Base-by-base conservation (phyloP, 2,113 vertebrate genomes). In the Grammomys surdaster region DNA sequence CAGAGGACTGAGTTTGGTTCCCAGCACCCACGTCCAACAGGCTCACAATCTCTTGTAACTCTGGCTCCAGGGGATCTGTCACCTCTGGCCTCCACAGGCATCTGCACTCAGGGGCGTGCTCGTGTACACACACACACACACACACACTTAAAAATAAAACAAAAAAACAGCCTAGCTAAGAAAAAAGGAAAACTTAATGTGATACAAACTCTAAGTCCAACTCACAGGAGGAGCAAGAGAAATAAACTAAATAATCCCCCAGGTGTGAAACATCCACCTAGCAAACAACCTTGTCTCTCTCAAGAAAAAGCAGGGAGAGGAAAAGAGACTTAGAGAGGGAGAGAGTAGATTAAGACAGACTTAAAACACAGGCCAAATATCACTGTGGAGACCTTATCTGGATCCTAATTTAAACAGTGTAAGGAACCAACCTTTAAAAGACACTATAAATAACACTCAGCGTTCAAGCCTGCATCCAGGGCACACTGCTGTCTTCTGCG, bases 361-460 rank as follows among this genome's bases (percentile, higher is more conserved):
- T 81, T 85, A 65, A 80, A 91, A 63, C 60, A 72, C n/a, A 93
- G 48, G 40, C 84, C 7, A 20, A 87, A 14, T 82, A 40, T 93
- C 70, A 56, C 13, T 12, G 0, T 67, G 16, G 54, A 65, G 88
- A 92, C 54, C 46, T 86, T 78, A 89, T 46, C 77, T 84, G 36
- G 16, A 33, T 82, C 72, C 82, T 70, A 67, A 95, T 63, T 88
- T 67, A 93, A 89, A 77, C 51, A 90, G 13, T 54, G n/a, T 89
- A 93, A 94, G 60, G 89, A 91, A 75, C 33, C 31, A 81, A 73
- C 40, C 87, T 72, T 96, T 85, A 85, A 96, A 91, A 90, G 58
- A 85, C 28, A 65, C 28, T 93, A 33, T n/a, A 92, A 89, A n/a
- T 80, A 88, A 95, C 67, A 89, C n/a, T 10, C 17, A 36, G 28